These are phyloP conservation scores for Trematomus loennbergii DNA, from an alignment of 2,113 vertebrate genomes.

Conservation along the genomic window DNA sequence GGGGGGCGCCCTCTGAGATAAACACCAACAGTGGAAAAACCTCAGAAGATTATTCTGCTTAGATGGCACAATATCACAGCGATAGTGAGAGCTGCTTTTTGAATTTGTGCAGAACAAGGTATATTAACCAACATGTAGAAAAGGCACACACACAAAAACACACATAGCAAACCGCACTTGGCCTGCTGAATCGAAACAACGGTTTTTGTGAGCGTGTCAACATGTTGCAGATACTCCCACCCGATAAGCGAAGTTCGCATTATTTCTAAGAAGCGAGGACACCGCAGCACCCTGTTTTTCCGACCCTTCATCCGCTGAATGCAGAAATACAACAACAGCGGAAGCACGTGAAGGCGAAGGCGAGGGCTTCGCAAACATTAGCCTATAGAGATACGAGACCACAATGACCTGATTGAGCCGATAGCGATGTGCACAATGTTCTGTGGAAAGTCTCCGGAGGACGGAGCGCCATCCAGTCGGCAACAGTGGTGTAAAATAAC, in stretches of 20 bases:
- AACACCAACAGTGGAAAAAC: conserved; percentile 76
- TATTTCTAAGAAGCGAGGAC: conserved; percentile 82
- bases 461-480: neutral
- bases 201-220: conserved; percentile 52
- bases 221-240: conserved; percentile 45
- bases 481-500: no score
- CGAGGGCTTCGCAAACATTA: conserved; percentile 53
- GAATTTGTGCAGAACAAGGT: conserved; percentile 60
- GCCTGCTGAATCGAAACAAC: conserved; percentile 51
- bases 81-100: conserved; percentile 76
- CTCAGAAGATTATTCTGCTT: conserved; percentile 76
- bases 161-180: conserved; percentile 64
- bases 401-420: conserved; percentile 60
- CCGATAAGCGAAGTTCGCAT: conserved; percentile 76
- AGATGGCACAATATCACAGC: conserved; percentile 74
- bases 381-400: conserved; percentile 56
- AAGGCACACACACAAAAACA: conserved; percentile 35
- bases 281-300: conserved; percentile 74
- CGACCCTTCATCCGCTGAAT: conserved; percentile 68
- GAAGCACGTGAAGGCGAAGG: conserved; percentile 34
- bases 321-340: conserved; percentile 56
- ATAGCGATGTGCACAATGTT: conserved; percentile 41
- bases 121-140: conserved; percentile 61
- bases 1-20: conserved; percentile 58
- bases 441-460: conserved; percentile 28